Evolutionary conservation across 2,113 vertebrate genomes (phyloP).

Genomic region (Orthonyx spaldingii): DNA sequence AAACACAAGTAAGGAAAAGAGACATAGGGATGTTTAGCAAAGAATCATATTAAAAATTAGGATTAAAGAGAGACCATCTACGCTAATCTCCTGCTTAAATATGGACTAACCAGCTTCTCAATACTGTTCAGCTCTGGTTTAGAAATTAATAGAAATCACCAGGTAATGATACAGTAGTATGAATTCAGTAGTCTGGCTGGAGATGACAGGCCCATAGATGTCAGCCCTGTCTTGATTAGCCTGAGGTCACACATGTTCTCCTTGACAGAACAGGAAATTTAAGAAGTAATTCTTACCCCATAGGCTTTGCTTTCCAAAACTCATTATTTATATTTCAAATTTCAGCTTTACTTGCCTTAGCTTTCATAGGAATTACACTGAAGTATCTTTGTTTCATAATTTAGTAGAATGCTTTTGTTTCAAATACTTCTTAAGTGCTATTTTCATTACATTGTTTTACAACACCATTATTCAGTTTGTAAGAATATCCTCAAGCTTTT

Average conservation of each 20-base stretch:
- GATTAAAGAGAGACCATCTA: neutral
- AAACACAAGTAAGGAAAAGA: neutral
- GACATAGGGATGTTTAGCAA: neutral
- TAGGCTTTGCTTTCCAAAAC: neutral
- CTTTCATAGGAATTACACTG: neutral
- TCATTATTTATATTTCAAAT: neutral
- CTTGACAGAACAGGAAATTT: neutral
- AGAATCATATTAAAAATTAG: neutral
- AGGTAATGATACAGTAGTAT: neutral
- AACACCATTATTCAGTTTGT: neutral
- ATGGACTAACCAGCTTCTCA: neutral
- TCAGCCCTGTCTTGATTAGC: neutral
- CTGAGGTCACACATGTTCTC: neutral
- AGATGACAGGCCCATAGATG: neutral
- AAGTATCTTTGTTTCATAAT: neutral
- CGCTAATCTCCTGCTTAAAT: neutral
- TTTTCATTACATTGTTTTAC: neutral
- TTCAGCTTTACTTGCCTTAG: neutral
- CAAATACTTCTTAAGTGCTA: neutral
- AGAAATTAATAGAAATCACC: neutral
- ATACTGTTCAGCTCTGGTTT: fast-evolving
- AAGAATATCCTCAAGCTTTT: neutral
- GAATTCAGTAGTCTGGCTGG: neutral
- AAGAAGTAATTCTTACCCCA: neutral
- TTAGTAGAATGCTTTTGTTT: neutral